Evolutionary conservation across 2,888 invertebrate genomes (phyloP), one percentile per base, ranked within the genome.

Genomic region (Limnephilus marmoratus): DNA sequence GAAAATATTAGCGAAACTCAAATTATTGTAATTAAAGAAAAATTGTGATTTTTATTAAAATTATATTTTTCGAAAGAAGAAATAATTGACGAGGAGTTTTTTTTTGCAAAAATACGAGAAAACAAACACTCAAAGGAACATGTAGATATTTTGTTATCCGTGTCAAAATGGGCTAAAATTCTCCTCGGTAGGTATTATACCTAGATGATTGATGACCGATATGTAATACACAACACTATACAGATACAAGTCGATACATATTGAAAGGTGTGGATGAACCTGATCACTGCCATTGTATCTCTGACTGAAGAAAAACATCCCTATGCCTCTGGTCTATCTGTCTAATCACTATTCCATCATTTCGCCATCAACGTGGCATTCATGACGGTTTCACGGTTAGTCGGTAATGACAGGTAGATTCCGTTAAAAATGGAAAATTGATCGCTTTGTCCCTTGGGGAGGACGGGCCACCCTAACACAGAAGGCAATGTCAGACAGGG

Each of bases 371-470:
- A 24, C 18, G n/a, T 85, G 83, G 68, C 68, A 91, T 68, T 83
- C 82, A 83, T 53, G 82, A 15, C 5, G 34, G 82, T 85, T 90
- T 90, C 82, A 41, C 81, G 81, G 37, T 91, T 49, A 37, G 24
- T 29, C 18, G 91, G 81, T 90, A 92, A n/a, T 91, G 91, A 92
- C 91, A 92, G 83, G 91, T 88, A 88, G 53, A 91, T 81, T 92
- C 49, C 83, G 83, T 87, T 91, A 91, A 92, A 92, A 92, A 92
- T 93, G 90, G 34, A 37, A 89, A 93, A 90, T 90, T 92, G 93
- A 93, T 92, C n/a, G 90, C 92, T 90, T 82, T 53, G 68, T 93
- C 93, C 85, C 93, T n/a, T 11, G 93, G 83, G 93, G 68, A 68
- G 31, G 83, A 24, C 41, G 31, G 92, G 82, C 92, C 91, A 92